A percentile compares a stretch with the other conserved stretches of the same genome.
Evolutionary conservation across 2,113 vertebrate species (phyloP).

Genomic region (Mesoclemmys tuberculata): DNA sequence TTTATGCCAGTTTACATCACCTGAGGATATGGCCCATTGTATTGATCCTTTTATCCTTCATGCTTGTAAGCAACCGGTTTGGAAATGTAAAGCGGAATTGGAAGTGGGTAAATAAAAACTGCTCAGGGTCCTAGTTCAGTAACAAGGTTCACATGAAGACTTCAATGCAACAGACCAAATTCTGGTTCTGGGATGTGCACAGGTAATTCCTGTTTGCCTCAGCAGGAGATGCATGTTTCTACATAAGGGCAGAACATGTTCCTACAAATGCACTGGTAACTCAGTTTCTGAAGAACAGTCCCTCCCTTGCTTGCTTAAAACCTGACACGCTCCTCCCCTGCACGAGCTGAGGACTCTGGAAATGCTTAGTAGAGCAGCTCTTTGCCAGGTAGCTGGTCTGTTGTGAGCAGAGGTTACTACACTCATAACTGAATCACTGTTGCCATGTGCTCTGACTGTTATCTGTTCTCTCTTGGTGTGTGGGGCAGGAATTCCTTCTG

Average conservation of each 20-base stretch:
- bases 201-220: background rate
- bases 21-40: background rate
- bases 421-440: background rate
- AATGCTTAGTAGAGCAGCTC: background rate
- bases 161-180: background rate
- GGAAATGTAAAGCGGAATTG: conserved; percentile 4
- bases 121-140: background rate
- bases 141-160: background rate
- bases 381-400: background rate
- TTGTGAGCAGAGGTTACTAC: background rate
- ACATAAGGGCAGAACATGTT: background rate
- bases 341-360: background rate
- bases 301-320: background rate
- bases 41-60: background rate
- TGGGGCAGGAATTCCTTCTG: background rate
- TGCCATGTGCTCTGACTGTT: too few species aligned
- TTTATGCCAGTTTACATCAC: background rate
- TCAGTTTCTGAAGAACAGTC: background rate
- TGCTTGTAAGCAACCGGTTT: background rate
- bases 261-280: background rate
- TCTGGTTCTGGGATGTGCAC: background rate
- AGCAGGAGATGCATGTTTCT: background rate
- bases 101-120: background rate
- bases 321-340: background rate
- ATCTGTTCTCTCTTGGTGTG: background rate